Conservation (phyloP, 2,888 invertebrate genomes). For the Noctua comes region DNA sequence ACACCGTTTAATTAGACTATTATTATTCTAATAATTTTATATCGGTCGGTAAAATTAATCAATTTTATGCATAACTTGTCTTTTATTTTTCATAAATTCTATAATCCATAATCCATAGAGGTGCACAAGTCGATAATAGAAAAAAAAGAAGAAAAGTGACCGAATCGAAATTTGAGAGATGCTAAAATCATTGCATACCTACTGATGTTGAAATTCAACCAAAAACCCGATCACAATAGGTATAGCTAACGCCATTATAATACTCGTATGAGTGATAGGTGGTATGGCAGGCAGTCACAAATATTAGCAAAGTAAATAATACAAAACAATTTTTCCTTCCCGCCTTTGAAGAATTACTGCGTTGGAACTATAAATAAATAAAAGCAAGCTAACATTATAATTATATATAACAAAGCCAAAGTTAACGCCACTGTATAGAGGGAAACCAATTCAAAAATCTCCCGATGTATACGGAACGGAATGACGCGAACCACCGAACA, state of each 20-base stretch:
- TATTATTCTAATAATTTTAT: neutral
- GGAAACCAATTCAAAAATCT: slow-evolving; percentile 24
- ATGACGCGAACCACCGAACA: slow-evolving; percentile 78
- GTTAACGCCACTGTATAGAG: neutral
- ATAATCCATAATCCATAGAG: slow-evolving; percentile 8
- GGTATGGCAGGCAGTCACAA: neutral
- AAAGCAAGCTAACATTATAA: neutral
- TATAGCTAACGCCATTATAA: neutral
- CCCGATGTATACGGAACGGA: slow-evolving; percentile 69
- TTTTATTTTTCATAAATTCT: slow-evolving; percentile 20
- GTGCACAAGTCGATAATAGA: neutral
- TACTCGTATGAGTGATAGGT: no score
- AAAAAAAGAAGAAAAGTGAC: neutral
- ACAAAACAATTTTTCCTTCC: slow-evolving; percentile 7
- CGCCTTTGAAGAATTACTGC: neutral
- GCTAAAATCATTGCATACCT: neutral
- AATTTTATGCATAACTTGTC: slow-evolving; percentile 26
- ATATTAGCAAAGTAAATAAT: neutral
- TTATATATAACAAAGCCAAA: neutral
- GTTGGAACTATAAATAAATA: neutral
- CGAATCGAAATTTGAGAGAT: neutral
- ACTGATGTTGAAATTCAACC: neutral
- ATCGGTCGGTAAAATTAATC: slow-evolving; percentile 6
- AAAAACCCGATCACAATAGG: neutral
- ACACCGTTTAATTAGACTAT: neutral